A percentile compares a stretch with the other conserved stretches of the same genome.
Evolutionary conservation across 2,797 vertebrate genomes (phyloP).

Genomic region (Notolabrus celidotus): DNA sequence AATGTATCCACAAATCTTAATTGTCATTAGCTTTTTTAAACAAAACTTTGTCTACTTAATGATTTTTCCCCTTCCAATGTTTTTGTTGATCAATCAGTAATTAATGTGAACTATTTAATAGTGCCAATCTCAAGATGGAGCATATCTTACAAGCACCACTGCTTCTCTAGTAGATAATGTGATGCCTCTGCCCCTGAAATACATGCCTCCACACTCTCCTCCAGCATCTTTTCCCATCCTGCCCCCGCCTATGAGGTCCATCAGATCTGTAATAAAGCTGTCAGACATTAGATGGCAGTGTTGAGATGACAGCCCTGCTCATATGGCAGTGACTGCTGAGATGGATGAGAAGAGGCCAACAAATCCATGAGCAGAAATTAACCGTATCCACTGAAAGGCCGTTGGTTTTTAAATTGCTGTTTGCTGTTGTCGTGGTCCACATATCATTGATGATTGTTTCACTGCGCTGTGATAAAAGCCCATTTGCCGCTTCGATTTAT

Average conservation of each 20-base stretch:
- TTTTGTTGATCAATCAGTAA: too few relatives aligned
- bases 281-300: constrained; percentile 83
- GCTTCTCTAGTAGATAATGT: too few relatives aligned
- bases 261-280: constrained; percentile 60
- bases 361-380: constrained; percentile 70
- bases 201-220: background rate
- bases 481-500: constrained; percentile 57
- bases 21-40: too few relatives aligned
- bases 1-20: too few relatives aligned
- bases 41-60: too few relatives aligned
- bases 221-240: background rate
- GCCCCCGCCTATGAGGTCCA: background rate
- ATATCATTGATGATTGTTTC: constrained; percentile 67
- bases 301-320: constrained; percentile 66
- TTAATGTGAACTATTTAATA: too few relatives aligned
- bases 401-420: constrained; percentile 58
- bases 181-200: constrained; percentile 29
- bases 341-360: constrained; percentile 58
- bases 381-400: constrained; percentile 60
- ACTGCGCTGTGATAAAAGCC: constrained; percentile 62
- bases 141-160: too few relatives aligned
- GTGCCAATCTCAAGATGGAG: too few relatives aligned
- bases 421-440: constrained; percentile 53
- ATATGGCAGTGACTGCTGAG: constrained; percentile 37
- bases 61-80: too few relatives aligned